Evolutionary conservation across 2,797 vertebrate species (phyloP), one percentile per base, ranked within the genome.

Genomic region (Nothura maculosa): DNA sequence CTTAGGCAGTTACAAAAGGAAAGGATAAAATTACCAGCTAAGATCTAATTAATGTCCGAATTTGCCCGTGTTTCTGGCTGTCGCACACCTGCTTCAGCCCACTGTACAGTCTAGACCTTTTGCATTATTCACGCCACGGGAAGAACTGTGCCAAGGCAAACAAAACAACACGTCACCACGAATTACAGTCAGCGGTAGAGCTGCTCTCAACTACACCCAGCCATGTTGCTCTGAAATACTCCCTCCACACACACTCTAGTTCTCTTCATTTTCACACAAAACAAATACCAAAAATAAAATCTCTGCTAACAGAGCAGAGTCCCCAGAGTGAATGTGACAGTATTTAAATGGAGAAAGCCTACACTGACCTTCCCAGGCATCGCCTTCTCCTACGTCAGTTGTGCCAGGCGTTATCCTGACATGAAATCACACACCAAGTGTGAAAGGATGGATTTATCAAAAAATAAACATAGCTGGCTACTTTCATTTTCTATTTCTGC

Each of bases 71-170:
- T 52, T 30, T 45, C 85, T 94, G 91, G 87, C 81, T 92, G 90
- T 70, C 40, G 73, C 66, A 87, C 94, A 95, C 78, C 86, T 94
- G 91, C 78, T 80, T 83, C 68, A 54, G 45, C 60, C 69, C 0
- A 0, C 73, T n/a, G 30, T 20, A 60, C 0, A 70, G 32, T 63
- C 79, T 78, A 95, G 81, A 80, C 67, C 76, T 91, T 81, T 27
- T 96, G 76, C 91, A 97, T 96, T 97, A 97, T 96, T 97, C 96
- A 96, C 81, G 70, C 62, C 64, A 40, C 0, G 64, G 63, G 58
- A 90, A 90, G 64, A 91, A 67, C 78, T 50, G 84, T 79, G 93
- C 70, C 86, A 92, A 93, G 78, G 80, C 88, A 88, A 92, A 89
- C 72, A 89, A 94, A 96, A 96, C 92, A 74, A 94, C 90, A 94